Evolutionary conservation across 2,797 vertebrate species (phyloP).

Genomic region (Microctenopoma lineatum): DNA sequence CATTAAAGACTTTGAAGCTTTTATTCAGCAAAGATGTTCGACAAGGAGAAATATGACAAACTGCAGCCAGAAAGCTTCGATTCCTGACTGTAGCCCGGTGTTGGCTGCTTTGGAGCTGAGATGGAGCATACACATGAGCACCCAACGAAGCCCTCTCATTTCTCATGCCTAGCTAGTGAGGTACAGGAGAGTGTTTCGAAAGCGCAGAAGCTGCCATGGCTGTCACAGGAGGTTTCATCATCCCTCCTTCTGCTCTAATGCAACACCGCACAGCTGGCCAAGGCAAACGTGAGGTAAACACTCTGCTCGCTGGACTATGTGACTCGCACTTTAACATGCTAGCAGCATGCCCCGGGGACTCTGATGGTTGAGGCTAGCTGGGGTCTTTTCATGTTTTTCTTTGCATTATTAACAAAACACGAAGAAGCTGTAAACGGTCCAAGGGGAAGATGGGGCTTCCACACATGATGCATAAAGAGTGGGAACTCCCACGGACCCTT

Average conservation of each 20-base stretch:
- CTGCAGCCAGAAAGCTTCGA: not conserved
- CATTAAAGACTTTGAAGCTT: not conserved
- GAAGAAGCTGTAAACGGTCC: conserved; percentile 35
- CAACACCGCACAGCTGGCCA: conserved; percentile 39
- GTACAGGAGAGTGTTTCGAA: not conserved
- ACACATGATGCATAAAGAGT: conserved; percentile 39
- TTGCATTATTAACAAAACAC: conserved; percentile 63
- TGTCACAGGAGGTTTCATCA: conserved; percentile 42
- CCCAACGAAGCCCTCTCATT: not conserved
- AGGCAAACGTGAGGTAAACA: conserved; percentile 52
- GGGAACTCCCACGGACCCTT: conserved; percentile 49
- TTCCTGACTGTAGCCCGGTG: not conserved
- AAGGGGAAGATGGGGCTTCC: conserved; percentile 28
- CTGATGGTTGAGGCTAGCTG: conserved; percentile 28
- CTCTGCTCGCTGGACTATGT: conserved; percentile 50
- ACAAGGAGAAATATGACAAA: not conserved
- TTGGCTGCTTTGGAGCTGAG: not conserved
- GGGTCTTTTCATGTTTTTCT: conserved; percentile 38
- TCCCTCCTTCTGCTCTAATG: conserved; percentile 22
- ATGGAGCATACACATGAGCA: not conserved
- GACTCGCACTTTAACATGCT: conserved; percentile 37
- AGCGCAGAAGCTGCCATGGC: not conserved
- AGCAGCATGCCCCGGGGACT: conserved; percentile 28
- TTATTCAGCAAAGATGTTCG: conserved; percentile 7
- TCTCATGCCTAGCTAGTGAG: conserved; percentile 11